A percentile compares a stretch with the other conserved stretches of the same genome.
Evolutionary conservation across 2,797 vertebrate genomes (phyloP).

Genomic region (Acipenser oxyrinchus): DNA sequence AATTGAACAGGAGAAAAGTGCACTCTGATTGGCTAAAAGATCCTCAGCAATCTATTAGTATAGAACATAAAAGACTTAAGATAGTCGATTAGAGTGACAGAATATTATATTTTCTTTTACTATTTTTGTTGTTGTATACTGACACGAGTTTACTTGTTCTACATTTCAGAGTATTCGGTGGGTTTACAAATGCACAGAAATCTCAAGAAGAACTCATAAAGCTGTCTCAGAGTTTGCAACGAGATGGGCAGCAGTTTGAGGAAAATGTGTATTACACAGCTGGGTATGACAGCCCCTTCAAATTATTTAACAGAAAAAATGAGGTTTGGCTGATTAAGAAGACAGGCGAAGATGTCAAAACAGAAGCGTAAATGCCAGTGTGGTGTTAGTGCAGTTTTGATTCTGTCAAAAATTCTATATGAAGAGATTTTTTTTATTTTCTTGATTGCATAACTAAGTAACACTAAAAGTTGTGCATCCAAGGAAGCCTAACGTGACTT

Average conservation of each 20-base stretch:
- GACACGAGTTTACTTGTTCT: background rate
- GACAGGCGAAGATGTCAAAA: conserved; percentile 12
- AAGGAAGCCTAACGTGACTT: too few species aligned
- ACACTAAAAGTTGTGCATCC: too few species aligned
- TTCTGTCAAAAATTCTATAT: background rate
- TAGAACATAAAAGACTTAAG: too few species aligned
- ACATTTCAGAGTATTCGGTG: conserved; percentile 55
- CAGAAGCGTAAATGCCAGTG: conserved; percentile 3
- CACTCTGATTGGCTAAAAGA: too few species aligned
- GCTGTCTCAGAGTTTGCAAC: conserved; percentile 58
- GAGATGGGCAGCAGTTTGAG: conserved; percentile 53
- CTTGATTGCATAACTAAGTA: too few species aligned
- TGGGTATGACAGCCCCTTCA: conserved; percentile 68
- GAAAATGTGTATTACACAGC: conserved; percentile 64
- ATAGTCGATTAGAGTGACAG: too few species aligned
- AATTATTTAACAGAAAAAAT: conserved; percentile 66
- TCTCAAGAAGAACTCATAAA: conserved; percentile 64
- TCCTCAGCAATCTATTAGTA: too few species aligned
- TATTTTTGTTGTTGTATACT: too few species aligned
- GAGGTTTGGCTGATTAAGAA: conserved; percentile 68
- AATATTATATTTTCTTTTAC: too few species aligned
- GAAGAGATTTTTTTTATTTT: background rate
- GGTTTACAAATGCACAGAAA: conserved; percentile 54
- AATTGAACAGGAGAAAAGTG: too few species aligned
- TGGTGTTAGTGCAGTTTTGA: background rate